phyloP scores from a whole-genome alignment of 2,113 vertebrate genomes.

The Ceyx cyanopectus region DNA sequence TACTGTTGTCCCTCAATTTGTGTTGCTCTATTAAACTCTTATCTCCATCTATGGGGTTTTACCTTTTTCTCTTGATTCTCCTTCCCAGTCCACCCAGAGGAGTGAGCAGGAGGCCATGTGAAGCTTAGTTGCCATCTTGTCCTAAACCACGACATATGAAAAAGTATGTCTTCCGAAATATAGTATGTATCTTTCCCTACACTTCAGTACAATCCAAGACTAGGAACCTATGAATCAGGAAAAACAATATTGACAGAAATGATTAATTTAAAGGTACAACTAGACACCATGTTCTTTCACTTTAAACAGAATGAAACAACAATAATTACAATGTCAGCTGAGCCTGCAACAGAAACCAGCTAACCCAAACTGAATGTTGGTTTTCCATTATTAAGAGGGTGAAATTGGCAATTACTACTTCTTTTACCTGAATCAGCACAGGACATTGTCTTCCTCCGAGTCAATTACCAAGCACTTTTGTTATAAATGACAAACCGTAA shows the following conservation, averaged over 20 bases:
- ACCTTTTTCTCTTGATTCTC: not conserved
- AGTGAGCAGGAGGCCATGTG: not conserved
- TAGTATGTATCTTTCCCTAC: not conserved
- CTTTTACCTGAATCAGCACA: slow-evolving; percentile 21
- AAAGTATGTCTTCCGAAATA: slow-evolving; percentile 2
- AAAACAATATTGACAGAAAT: slow-evolving; percentile 55
- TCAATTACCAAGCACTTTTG: not conserved
- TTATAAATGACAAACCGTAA: not conserved
- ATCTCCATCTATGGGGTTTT: not conserved
- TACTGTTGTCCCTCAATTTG: not conserved
- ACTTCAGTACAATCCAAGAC: slow-evolving; percentile 6
- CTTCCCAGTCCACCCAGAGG: not conserved
- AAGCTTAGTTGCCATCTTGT: not conserved
- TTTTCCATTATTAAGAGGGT: slow-evolving; percentile 30
- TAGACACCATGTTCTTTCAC: slow-evolving; percentile 11
- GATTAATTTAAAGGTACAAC: slow-evolving; percentile 54
- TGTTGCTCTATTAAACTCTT: not conserved
- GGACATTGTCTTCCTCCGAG: slow-evolving; percentile 6
- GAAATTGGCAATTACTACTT: slow-evolving; percentile 12
- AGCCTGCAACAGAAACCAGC: slow-evolving; percentile 27
- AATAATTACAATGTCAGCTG: slow-evolving; percentile 32
- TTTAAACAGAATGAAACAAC: slow-evolving; percentile 35
- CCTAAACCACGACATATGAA: not conserved
- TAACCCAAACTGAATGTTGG: slow-evolving; percentile 46
- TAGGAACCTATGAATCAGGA: slow-evolving; percentile 57